These are phyloP conservation scores for Graptemys geographica DNA, from an alignment of 2,797 vertebrate genomes.

Conservation along the genomic window DNA sequence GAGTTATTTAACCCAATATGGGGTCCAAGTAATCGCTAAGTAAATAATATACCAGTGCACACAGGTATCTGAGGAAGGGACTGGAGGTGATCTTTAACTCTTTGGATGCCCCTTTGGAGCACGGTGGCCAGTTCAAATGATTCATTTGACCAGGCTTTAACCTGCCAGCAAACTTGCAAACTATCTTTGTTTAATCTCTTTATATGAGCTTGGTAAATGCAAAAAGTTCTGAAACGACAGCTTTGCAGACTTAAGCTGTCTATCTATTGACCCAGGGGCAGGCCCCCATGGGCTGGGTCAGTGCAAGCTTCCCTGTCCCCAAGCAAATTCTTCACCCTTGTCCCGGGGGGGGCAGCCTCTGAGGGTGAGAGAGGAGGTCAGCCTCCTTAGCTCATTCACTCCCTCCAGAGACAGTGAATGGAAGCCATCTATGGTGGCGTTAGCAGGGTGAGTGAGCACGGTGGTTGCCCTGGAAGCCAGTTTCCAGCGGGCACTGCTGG, in stretches of 20 bases:
- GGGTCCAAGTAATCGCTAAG: not conserved
- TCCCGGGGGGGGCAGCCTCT: not conserved
- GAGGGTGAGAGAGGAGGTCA: not conserved
- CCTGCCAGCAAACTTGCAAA: not conserved
- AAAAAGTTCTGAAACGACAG: not conserved
- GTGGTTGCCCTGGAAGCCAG: too few species aligned
- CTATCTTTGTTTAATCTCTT: not conserved
- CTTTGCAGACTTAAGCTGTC: conserved; percentile 1
- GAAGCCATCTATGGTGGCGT: too few species aligned
- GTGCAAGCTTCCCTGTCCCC: not conserved
- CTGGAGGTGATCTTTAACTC: not conserved
- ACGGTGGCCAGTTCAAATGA: not conserved
- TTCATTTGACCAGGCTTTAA: not conserved
- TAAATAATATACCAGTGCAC: not conserved
- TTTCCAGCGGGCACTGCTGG: too few species aligned
- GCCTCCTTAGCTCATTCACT: not conserved
- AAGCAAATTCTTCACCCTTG: not conserved
- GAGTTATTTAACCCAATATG: not conserved
- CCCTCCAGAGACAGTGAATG: too few species aligned
- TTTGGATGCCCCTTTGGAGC: not conserved
- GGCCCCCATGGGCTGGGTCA: not conserved
- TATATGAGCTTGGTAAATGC: not conserved
- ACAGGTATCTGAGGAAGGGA: not conserved
- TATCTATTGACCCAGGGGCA: not conserved
- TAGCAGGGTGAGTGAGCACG: too few species aligned